Evolutionary conservation across 2,113 vertebrate genomes (phyloP), one percentile per base, ranked within the genome.

Genomic region (Myotis yumanensis): DNA sequence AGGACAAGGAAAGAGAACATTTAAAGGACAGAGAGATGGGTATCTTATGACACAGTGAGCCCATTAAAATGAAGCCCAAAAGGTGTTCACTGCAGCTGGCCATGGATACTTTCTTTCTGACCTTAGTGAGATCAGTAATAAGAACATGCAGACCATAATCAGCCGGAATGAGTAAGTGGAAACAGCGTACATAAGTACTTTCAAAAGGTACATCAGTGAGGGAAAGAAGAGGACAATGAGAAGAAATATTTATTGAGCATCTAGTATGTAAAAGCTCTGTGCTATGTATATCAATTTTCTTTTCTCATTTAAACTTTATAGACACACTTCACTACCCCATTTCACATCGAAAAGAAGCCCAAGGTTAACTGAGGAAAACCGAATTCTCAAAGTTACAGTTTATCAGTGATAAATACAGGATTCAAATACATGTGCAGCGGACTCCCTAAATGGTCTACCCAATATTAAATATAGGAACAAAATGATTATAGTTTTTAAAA

Each of bases 281-380:
- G 48, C 59, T 57, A 93, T 22, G 32, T 48, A 51, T 40, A 69
- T 17, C 35, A 77, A 86, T 82, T 76, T 92, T 59, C 32, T 85
- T 92, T 89, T 43, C 43, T 71, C n/a, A 71, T 54, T 82, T 83
- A 76, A 90, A 82, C 28, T 93, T 93, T 87, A 69, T 25, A 83
- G 7, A 35, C 72, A 35, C 72, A 73, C 15, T 66, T 9, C 28
- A 64, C 79, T 85, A 79, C 3, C 11, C 15, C 18, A 76, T 76
- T 96, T 91, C 62, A 88, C 10, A 77, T 23, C 12, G 66, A 69
- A 94, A 73, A 62, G 80, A 93, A 86, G 43, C 11, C 35, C 66
- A 94, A 16, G 14, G 32, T 37, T 81, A 10, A 81, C 25, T 32
- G 6, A 76, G 11, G 40, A 82, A 82, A 73, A 73, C 0, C 9